Evolutionary conservation across 2,888 invertebrate genomes (phyloP), one percentile per base, ranked within the genome.

Genomic region (Arge pagana): DNA sequence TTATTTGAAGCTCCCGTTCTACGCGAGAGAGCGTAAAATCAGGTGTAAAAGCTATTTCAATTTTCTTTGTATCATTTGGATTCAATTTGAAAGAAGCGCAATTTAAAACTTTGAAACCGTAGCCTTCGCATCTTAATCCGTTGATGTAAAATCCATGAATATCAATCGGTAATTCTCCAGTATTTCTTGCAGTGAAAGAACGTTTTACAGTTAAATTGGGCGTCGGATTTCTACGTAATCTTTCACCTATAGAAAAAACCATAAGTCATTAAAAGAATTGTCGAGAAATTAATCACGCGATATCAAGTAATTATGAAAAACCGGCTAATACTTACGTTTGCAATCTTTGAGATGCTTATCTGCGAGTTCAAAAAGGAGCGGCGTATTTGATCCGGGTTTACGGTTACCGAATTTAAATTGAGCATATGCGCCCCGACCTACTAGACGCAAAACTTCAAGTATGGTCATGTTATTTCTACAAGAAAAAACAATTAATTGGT

Each of bases 381-480:
- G 89, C 13, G 85, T 83, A 37, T 77, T 67, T 3, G 88, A 85
- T 6, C 91, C 93, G 0, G 94, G 89, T 51, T 86, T 86, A n/a
- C 90, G 85, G 67, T 92, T 94, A 16, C 88, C 94, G 66, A 96
- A 88, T 67, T 90, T 89, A 75, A 98, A 88, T 72, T 90, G 87
- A 3, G 96, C 93, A 61, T 85, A 79, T 1, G 91, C 93, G 11
- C 96, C 94, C 68, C 88, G 86, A 0, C 93, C 96, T 51, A 84
- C 85, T 55, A 98, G 77, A 68, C 88, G 85, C 19, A 96, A 81
- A 2, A 88, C 86, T 77, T 98, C 97, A 68, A 96, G 76, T 28
- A 94, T 85, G 0, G 97, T 98, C 68, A 98, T 79, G 77, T 98
- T 98, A 76, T 97, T 98, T 64, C 96, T 88, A 74, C 28, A 72